A percentile compares a stretch with the other conserved stretches of the same genome.
Evolutionary conservation across 1,140 invertebrate species (phyloP).

Genomic region (Monomorium pharaonis): DNA sequence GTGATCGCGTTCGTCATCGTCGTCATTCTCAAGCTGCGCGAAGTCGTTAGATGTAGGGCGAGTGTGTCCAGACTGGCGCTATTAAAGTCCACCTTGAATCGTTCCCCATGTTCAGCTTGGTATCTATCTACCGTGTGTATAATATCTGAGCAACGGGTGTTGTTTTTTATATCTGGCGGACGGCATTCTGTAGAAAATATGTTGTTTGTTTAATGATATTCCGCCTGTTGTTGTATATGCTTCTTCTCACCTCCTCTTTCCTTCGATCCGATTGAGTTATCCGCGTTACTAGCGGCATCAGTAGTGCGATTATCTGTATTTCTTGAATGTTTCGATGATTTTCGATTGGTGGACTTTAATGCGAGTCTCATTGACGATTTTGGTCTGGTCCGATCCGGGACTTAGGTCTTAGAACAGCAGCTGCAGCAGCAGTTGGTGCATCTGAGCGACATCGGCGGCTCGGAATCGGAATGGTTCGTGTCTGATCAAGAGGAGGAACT

Average conservation of each 20-base stretch:
- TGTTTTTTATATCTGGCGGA: conserved; percentile 61
- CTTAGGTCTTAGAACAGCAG: conserved; percentile 82
- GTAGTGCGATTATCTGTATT: conserved; percentile 47
- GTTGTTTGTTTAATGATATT: conserved; percentile 50
- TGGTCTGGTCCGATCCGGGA: conserved; percentile 78
- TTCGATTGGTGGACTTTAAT: conserved; percentile 80
- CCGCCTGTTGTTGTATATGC: conserved; percentile 35
- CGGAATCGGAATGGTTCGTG: conserved; percentile 91
- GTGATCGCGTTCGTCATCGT: background rate
- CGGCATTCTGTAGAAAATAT: conserved; percentile 53
- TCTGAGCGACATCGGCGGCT: conserved; percentile 85
- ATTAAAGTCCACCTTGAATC: conserved; percentile 83
- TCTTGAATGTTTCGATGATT: conserved; percentile 64
- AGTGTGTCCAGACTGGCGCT: conserved; percentile 36
- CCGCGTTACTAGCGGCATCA: conserved; percentile 23
- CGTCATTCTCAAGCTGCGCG: background rate
- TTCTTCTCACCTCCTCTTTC: background rate
- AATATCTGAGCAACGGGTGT: conserved; percentile 63
- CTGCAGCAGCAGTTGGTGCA: conserved; percentile 82
- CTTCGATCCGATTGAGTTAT: conserved; percentile 33
- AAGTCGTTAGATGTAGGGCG: background rate
- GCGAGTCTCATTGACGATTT: conserved; percentile 80
- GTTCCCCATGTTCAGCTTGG: conserved; percentile 22
- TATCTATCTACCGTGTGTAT: conserved; percentile 69
- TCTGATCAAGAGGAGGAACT: conserved; percentile 94